Evolutionary conservation across 2,888 invertebrate species (phyloP), one percentile per base, ranked within the genome.

Genomic region (Lordiphosa fenestrarum): DNA sequence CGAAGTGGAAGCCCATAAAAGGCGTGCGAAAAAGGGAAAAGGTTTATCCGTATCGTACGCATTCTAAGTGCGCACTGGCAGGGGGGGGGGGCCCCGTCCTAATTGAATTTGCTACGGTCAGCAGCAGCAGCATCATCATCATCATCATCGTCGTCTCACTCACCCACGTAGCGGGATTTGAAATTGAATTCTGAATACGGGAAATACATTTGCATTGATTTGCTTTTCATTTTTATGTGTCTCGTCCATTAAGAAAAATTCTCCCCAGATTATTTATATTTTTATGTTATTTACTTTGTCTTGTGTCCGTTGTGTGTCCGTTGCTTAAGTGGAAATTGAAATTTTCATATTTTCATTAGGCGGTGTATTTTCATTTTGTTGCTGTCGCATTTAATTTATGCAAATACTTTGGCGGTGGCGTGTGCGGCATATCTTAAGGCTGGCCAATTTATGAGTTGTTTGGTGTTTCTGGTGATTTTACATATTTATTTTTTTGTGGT

Each of bases 61-160:
- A 67, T 56, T 66, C 71, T 65, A 67, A 82, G 66, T 69, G 75
- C 68, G 37, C 46, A 59, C 6, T 25, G 25, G 71, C 59, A 60
- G 47, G 57, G 44, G 57, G 53, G 46, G 40, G 58, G 15, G 15
- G 1, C 2, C 15, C 51, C 51, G 51, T 47, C 65, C 64, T 83
- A 86, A 84, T 84, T 85, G 84, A 86, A 84, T 84, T 83, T 83
- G 68, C 56, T 84, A 74, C 85, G 86, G 77, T 82, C 80, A 83
- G 81, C 56, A 53, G 19, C 57, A 51, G 46, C 51, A 57, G 23
- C 41, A 55, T 51, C 36, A 50, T 55, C 53, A 58, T 48, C 41
- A 57, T 55, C 51, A 54, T 15, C 41, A 55, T 53, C 36, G 47
- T 55, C 51, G 53, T 15, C 15, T 55, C 19, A 39, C 39, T 21